Base-by-base conservation (phyloP, 2,113 vertebrate genomes). In the Ceuthmochares aereus region DNA sequence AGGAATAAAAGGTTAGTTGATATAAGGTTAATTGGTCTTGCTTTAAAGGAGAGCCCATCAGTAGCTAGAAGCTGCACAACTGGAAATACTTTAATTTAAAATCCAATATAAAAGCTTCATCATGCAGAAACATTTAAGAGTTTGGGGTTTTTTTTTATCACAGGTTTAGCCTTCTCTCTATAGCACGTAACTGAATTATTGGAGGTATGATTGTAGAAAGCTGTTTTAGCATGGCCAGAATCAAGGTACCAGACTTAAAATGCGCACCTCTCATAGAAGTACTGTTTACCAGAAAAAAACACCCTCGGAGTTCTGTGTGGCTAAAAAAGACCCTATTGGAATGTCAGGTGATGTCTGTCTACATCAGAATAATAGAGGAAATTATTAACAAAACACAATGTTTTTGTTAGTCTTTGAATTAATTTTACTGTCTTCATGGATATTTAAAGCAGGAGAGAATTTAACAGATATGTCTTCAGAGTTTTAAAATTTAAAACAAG, bases 401-500 rank as follows among this genome's bases (percentile, higher is more conserved):
- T 54, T 91, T 82, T 68, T 68, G 6, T 70, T 75, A 67, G 49
- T 60, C 2, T 75, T 88, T 79, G 22, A 76, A 69, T 60, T 49
- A 60, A 25, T 68, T 84, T 74, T 68, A 23, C 21, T 86, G 40
- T 9, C 17, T 78, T 93, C 8, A 7, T 3, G 2, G 13, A 2
- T 91, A 51, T 66, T 85, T 76, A 56, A 51, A 95, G 14, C 55
- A 79, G 17, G 30, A 73, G 14, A 66, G n/a, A 62, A 73, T 60
- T 16, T 84, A 76, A 55, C 20, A 80, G 27, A 34, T 84, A 29
- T 1, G 4, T n/a, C 32, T 91, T 95, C 54, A 76, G 51, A 55
- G 40, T 69, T 45, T 83, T 91, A 54, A 75, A 69, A 63, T 58
- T 84, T 84, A 51, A 96, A 93, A 76, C n/a, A 94, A 49, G 42